These are phyloP conservation scores for Scaptomyza caliginosa DNA, from an alignment of 2,888 invertebrate species.

Conservation along the genomic window DNA sequence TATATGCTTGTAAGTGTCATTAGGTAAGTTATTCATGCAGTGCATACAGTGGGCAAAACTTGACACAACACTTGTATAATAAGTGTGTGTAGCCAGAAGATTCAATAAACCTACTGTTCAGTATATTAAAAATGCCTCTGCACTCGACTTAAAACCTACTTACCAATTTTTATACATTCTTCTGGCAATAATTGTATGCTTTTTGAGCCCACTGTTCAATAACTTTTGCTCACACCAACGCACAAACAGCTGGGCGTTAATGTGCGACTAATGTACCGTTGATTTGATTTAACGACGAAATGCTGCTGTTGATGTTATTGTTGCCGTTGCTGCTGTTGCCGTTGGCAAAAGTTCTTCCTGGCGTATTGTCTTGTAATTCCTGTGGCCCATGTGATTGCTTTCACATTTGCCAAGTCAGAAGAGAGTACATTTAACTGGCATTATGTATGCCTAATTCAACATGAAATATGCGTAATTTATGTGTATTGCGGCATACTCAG, in stretches of 20 bases:
- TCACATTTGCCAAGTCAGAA: slow-evolving; percentile 22
- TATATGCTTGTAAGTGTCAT: slow-evolving; percentile 47
- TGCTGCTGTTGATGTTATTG: slow-evolving; percentile 19
- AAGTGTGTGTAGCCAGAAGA: too few species aligned
- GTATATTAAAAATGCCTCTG: too few species aligned
- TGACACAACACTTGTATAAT: not conserved
- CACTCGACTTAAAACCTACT: too few species aligned
- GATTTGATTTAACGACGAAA: slow-evolving; percentile 70
- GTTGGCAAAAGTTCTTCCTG: not conserved
- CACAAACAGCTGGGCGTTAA: slow-evolving; percentile 18
- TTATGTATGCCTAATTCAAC: slow-evolving; percentile 41
- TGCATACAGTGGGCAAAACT: slow-evolving; percentile 27
- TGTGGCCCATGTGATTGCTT: slow-evolving; percentile 59
- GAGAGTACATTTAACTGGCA: slow-evolving; percentile 35
- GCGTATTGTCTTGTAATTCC: slow-evolving; percentile 27
- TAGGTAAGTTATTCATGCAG: slow-evolving; percentile 31
- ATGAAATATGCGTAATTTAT: slow-evolving; percentile 62
- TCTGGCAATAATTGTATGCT: not conserved
- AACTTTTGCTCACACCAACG: not conserved
- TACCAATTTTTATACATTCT: too few species aligned
- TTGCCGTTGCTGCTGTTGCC: not conserved
- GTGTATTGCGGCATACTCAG: slow-evolving; percentile 17
- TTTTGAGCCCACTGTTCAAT: slow-evolving; percentile 35
- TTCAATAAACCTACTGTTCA: too few species aligned
- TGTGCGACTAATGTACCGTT: slow-evolving; percentile 63